Percentiles rank a stretch among this genome's conserved stretches.
Conservation (phyloP, 2,888 invertebrate genomes). For the Anthoptus insignis region DNA sequence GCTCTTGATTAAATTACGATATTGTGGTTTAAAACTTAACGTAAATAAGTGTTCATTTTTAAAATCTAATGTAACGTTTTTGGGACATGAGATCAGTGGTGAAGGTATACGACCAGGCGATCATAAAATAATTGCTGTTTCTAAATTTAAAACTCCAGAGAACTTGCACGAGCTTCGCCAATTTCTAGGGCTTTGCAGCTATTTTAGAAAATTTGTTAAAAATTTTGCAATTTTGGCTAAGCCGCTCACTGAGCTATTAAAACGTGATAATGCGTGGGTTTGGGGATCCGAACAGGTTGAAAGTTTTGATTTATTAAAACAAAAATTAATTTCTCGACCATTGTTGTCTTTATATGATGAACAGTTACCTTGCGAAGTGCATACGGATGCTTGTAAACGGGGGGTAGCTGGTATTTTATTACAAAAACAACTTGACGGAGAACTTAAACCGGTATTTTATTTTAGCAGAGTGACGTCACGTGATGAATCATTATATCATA, state of each 20-base stretch:
- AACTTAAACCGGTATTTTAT: conserved; percentile 5
- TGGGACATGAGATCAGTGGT: conserved; percentile 30
- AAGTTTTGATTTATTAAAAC: neutral
- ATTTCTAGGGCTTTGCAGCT: conserved; percentile 32
- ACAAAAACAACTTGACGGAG: neutral
- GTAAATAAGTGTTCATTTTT: too few relatives aligned
- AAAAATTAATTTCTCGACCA: neutral
- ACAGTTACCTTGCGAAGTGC: neutral
- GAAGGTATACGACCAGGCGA: conserved; percentile 21
- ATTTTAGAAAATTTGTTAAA: conserved; percentile 30
- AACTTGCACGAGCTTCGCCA: too few relatives aligned
- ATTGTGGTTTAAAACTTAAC: too few relatives aligned
- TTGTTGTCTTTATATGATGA: neutral
- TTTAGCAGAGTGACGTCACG: conserved; percentile 10
- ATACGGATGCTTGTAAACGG: neutral
- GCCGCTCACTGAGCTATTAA: conserved; percentile 39
- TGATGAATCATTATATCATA: conserved; percentile 15
- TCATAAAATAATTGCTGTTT: conserved; percentile 30
- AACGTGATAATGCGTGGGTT: conserved; percentile 7
- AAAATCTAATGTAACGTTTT: conserved; percentile 18
- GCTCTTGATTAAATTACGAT: too few relatives aligned
- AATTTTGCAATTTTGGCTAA: conserved; percentile 28
- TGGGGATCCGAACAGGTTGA: neutral
- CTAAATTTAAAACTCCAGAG: conserved; percentile 20
- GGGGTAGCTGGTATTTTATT: neutral